phyloP scores from a whole-genome alignment of 2,888 invertebrate species.

The Muschampia plurimacula region DNA sequence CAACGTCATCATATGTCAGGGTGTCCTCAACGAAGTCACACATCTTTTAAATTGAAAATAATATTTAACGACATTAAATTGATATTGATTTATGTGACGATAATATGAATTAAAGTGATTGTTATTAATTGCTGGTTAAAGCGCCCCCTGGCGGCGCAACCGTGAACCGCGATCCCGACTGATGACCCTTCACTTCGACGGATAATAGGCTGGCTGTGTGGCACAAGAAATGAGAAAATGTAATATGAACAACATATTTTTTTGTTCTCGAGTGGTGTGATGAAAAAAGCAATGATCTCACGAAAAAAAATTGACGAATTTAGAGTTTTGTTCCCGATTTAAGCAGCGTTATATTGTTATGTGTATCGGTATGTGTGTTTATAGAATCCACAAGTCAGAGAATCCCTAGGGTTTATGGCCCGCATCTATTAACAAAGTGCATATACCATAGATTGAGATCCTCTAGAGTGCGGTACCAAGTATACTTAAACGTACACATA shows the following conservation, averaged over 20 bases:
- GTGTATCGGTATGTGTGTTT: too few relatives aligned
- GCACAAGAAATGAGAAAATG: slow-evolving; percentile 9
- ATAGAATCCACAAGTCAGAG: too few relatives aligned
- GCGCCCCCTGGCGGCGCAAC: slow-evolving; percentile 30
- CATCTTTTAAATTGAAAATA: slow-evolving; percentile 27
- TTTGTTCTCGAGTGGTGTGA: neutral
- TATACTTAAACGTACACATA: too few relatives aligned
- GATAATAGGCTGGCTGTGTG: slow-evolving; percentile 1
- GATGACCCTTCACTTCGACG: slow-evolving; percentile 42
- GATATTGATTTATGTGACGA: slow-evolving; percentile 68
- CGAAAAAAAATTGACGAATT: too few relatives aligned
- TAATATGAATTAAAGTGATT: slow-evolving; percentile 64
- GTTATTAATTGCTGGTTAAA: slow-evolving; percentile 72
- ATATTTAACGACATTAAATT: slow-evolving; percentile 42
- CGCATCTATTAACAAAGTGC: too few relatives aligned
- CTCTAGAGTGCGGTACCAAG: too few relatives aligned
- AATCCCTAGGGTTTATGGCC: too few relatives aligned
- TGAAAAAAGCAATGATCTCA: neutral
- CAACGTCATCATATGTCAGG: neutral
- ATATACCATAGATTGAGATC: too few relatives aligned
- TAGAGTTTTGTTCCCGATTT: too few relatives aligned
- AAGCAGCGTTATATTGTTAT: too few relatives aligned
- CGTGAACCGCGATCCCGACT: slow-evolving; percentile 44
- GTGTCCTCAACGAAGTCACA: neutral
- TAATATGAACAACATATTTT: neutral